Percentiles rank a stretch among this genome's conserved stretches.
These are phyloP conservation scores for Pasiphila rectangulata DNA, from an alignment of 2,888 invertebrate genomes.

Conservation along the genomic window DNA sequence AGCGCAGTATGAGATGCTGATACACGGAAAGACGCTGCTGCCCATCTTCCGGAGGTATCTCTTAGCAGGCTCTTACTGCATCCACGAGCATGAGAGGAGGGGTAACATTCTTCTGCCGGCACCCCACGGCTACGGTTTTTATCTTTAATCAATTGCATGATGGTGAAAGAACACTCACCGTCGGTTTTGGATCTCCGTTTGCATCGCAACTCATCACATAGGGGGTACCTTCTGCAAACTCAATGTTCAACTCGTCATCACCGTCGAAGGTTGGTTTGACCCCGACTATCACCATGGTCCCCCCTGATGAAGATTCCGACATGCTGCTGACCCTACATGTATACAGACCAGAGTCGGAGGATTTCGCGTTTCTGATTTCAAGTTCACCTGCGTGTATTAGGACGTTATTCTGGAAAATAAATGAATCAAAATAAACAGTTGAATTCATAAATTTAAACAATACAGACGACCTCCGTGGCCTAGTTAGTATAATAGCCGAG, in stretches of 20 bases:
- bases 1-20: too few relatives aligned
- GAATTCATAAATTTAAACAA: neutral
- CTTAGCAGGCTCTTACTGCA: too few relatives aligned
- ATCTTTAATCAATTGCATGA: too few relatives aligned
- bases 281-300: conserved; percentile 43
- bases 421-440: neutral
- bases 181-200: conserved; percentile 41
- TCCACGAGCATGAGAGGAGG: too few relatives aligned
- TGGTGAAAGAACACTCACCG: too few relatives aligned
- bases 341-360: conserved; percentile 47
- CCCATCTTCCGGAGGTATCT: too few relatives aligned
- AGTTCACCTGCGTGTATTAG: conserved; percentile 34
- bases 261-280: conserved; percentile 43
- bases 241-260: conserved; percentile 34
- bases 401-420: conserved; percentile 38
- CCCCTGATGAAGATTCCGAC: conserved; percentile 31
- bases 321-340: conserved; percentile 50
- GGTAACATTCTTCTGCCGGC: too few relatives aligned
- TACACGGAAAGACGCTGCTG: too few relatives aligned
- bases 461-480: too few relatives aligned
- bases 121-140: too few relatives aligned
- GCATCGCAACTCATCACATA: conserved; percentile 44
- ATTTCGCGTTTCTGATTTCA: conserved; percentile 32
- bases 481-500: too few relatives aligned
- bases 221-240: conserved; percentile 30